Evolutionary conservation across 2,888 invertebrate species (phyloP), one percentile per base, ranked within the genome.

Genomic region (Drosophila atroscutellata): DNA sequence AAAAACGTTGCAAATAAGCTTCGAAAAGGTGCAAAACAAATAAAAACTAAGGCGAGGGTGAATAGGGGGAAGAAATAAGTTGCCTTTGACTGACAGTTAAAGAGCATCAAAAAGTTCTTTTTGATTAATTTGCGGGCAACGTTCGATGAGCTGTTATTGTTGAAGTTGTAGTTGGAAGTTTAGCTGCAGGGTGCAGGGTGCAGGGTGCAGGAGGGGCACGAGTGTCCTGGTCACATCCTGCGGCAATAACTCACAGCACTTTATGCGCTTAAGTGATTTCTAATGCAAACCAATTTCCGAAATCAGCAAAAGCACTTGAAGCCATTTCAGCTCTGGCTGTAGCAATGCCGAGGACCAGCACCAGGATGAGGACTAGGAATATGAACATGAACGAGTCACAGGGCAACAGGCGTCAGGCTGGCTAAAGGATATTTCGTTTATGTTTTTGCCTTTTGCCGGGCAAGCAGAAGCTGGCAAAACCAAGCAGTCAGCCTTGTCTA

Each of bases 251-350:
- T 87, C 90, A 86, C 78, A 87, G 88, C 89, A 83, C 86, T 87
- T 87, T 83, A 87, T 87, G 88, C 90, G 87, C 87, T 88, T 86
- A 87, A 87, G 90, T 88, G 87, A 87, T 89, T 87, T 88, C 87
- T 89, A 87, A 87, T 87, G 87, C 87, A 87, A 87, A 89, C 90
- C 90, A 90, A 87, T 87, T 87, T 89, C 90, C 87, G 90, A 88
- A 87, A 89, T 87, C 87, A 89, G 87, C 90, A 89, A 80, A 87
- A 87, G 89, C 86, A 87, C 89, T 89, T 81, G 81, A 80, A 81
- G 83, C 90, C 75, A 88, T 82, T 82, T 80, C 81, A 72, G 75
- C 59, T 20, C 18, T 55, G 45, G 39, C 62, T 24, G 36, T 37
- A 11, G 26, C 51, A 56, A 50, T 39, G 32, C 24, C 37, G 39